phyloP scores from a whole-genome alignment of 2,113 vertebrate genomes.

The Zosterops borbonicus region DNA sequence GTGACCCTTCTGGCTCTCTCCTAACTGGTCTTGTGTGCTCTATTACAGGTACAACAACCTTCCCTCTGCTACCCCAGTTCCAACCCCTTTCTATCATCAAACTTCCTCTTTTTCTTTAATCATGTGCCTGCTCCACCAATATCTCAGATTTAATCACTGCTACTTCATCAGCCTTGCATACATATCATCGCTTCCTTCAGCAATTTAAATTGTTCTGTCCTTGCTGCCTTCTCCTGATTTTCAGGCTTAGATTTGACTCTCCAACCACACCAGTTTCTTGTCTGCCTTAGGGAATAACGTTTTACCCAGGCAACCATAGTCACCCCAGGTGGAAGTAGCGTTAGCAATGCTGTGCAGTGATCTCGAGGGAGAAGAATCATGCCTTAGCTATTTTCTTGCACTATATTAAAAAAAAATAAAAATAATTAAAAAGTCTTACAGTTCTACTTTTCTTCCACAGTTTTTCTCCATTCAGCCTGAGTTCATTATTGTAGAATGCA shows the following conservation, averaged over 20 bases:
- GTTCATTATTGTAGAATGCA: slow-evolving; percentile 89
- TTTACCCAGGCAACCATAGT: neutral
- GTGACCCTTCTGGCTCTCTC: neutral
- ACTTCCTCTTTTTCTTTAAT: neutral
- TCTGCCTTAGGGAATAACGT: neutral
- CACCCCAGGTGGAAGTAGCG: neutral
- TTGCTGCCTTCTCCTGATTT: neutral
- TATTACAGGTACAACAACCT: neutral
- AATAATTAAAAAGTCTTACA: slow-evolving; percentile 72
- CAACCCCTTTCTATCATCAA: neutral
- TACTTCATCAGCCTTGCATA: neutral
- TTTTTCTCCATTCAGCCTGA: slow-evolving; percentile 91
- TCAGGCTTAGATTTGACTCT: neutral
- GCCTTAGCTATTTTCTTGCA: neutral
- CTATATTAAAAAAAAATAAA: neutral
- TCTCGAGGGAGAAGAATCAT: neutral
- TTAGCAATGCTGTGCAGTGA: neutral
- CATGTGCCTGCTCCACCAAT: neutral
- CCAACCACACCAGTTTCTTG: neutral
- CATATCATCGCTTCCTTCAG: neutral
- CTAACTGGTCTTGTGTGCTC: neutral
- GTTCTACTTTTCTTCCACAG: slow-evolving; percentile 96
- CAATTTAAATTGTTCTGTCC: neutral
- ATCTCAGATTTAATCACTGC: neutral
- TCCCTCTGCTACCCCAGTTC: neutral